Conservation (phyloP, 2,888 invertebrate genomes). For the Pachliopta kotzebuea region DNA sequence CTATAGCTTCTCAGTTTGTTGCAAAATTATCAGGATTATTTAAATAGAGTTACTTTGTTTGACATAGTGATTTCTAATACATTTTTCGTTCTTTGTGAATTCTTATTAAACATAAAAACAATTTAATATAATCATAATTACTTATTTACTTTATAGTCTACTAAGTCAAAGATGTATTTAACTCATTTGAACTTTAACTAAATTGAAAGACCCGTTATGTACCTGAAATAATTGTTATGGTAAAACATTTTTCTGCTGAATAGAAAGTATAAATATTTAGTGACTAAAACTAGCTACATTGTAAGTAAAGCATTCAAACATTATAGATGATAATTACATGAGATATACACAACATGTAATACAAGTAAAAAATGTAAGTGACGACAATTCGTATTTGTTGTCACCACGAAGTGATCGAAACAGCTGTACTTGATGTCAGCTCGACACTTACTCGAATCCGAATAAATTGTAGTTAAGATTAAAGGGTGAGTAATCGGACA, state of each 20-base stretch:
- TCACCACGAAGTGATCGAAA: conserved; percentile 33
- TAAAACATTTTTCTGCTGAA: background rate
- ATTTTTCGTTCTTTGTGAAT: too few species aligned
- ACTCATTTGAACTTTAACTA: background rate
- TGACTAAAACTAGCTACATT: background rate
- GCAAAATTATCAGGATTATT: too few species aligned
- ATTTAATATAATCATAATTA: too few species aligned
- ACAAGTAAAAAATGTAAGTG: conserved; percentile 3
- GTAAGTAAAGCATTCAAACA: background rate
- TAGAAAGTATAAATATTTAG: background rate
- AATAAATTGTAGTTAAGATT: conserved; percentile 36
- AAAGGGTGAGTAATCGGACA: conserved; percentile 38
- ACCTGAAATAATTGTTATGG: background rate
- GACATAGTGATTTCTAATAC: too few species aligned
- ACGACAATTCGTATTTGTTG: conserved; percentile 3
- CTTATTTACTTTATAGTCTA: background rate
- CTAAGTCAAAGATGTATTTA: background rate
- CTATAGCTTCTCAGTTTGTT: too few species aligned
- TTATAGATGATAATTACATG: background rate
- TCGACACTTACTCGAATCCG: conserved; percentile 35
- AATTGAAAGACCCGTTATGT: background rate
- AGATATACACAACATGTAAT: background rate
- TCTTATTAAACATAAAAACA: too few species aligned
- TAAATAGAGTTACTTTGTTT: too few species aligned
- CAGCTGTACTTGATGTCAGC: conserved; percentile 36